Evolutionary conservation across 2,888 invertebrate genomes (phyloP), one percentile per base, ranked within the genome.

Genomic region (Cataglyphis cursor): DNA sequence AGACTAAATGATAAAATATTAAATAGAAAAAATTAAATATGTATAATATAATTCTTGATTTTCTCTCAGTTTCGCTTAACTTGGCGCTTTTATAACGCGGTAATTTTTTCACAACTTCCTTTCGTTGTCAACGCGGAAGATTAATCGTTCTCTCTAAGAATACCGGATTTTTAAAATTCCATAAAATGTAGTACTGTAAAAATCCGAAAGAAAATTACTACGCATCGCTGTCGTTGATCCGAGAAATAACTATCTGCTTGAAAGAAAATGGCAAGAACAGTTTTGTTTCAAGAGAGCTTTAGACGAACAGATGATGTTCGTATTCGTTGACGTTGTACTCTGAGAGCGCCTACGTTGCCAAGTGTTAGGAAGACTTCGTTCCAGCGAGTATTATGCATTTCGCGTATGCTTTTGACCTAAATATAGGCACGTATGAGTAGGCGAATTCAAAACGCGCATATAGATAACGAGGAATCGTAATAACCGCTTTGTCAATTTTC

Each of bases 391-490:
- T 73, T 51, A 51, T 82, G 80, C 65, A 31, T 12, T 44, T 83
- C 24, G 54, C 21, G 15, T 61, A 68, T 41, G 28, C 85, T 89
- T 89, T 88, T 89, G 87, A 89, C 85, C 85, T 31, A 80, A 64
- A 85, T 62, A 68, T 65, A 44, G 3, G 4, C 44, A 64, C 75
- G 66, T 66, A 62, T 64, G 74, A 87, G 66, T 84, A 74, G 83
- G 18, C 82, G 75, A 38, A 82, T 81, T 89, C 84, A 82, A 89
- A 89, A 89, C 84, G 84, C 85, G 78, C 85, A 61, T 81, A 78
- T 51, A 83, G 85, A 85, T 90, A 89, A 89, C 87, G 87, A 89
- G 88, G 68, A 81, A 88, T 84, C 66, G 86, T 89, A 89, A 89
- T 86, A 86, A 88, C 87, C 88, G 84, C 88, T 89, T 86, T 87